Evolutionary conservation across 2,888 invertebrate genomes (phyloP).

Genomic region (Dasypogon diadema): DNA sequence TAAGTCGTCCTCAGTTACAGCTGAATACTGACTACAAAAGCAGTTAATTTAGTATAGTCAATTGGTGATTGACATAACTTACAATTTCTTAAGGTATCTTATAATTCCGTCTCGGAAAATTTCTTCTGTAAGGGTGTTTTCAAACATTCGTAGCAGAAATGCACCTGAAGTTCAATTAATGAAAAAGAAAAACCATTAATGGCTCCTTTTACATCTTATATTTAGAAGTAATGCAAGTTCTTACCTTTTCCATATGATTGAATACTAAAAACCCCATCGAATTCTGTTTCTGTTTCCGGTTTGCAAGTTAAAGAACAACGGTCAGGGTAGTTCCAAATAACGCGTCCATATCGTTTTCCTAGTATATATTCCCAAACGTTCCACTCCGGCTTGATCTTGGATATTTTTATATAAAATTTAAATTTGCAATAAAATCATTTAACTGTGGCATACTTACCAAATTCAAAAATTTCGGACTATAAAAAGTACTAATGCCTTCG

Average conservation of each 20-base stretch:
- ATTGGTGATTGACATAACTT: too few relatives aligned
- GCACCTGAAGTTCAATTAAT: too few relatives aligned
- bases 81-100: constrained; percentile 59
- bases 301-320: background rate
- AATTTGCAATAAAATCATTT: too few relatives aligned
- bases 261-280: background rate
- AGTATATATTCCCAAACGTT: background rate
- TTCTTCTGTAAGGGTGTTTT: constrained; percentile 10
- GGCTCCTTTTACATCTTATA: too few relatives aligned
- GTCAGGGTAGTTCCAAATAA: constrained; percentile 9
- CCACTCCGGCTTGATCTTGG: constrained; percentile 20
- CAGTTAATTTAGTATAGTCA: background rate
- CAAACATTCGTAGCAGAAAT: constrained; percentile 21
- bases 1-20: constrained; percentile 64
- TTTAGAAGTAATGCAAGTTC: background rate
- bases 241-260: constrained; percentile 14
- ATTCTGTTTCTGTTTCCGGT: background rate
- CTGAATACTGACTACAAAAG: constrained; percentile 63
- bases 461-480: constrained; percentile 67
- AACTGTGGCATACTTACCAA: background rate
- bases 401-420: background rate
- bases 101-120: constrained; percentile 57
- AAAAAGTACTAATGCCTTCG: constrained; percentile 79
- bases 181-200: too few relatives aligned
- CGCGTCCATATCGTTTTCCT: background rate